A percentile compares a stretch with the other conserved stretches of the same genome.
These are phyloP conservation scores for Cardiocondyla obscurior DNA, from an alignment of 1,140 invertebrate genomes.

Conservation along the genomic window DNA sequence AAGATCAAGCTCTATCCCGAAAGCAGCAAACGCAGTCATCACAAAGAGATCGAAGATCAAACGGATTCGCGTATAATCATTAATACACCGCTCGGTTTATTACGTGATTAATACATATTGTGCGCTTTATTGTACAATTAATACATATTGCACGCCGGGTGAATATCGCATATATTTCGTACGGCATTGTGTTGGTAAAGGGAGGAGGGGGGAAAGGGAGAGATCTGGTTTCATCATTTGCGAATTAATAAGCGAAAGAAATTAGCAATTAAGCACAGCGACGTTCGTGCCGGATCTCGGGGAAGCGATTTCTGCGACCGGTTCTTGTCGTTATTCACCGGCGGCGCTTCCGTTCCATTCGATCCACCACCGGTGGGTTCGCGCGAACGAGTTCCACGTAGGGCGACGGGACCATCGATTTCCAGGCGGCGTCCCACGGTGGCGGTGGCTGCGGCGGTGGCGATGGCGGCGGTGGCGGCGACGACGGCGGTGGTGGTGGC, in stretches of 20 bases:
- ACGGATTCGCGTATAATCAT: neutral
- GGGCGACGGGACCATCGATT: constrained; percentile 65
- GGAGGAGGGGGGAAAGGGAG: too few relatives aligned
- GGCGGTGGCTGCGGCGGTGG: constrained; percentile 40
- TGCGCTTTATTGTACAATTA: neutral
- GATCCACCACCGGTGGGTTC: constrained; percentile 43
- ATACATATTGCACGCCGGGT: neutral
- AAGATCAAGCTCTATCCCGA: neutral
- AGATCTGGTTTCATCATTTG: neutral
- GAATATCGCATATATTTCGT: neutral
- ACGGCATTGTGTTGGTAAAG: neutral
- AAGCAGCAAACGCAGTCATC: neutral
- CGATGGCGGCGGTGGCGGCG: neutral
- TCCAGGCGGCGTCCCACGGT: constrained; percentile 60
- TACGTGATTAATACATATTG: neutral
- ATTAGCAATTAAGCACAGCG: constrained; percentile 30
- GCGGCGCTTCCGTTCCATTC: constrained; percentile 46
- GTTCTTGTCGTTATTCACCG: constrained; percentile 29
- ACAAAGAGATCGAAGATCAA: neutral
- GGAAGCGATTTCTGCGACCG: neutral
- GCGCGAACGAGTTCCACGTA: constrained; percentile 48
- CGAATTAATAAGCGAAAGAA: constrained; percentile 32
- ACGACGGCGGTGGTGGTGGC: constrained; percentile 24
- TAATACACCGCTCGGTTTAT: neutral
- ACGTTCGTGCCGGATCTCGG: neutral